phyloP scores from a whole-genome alignment of 92 coral and sea anemone species.

The Palythoa grandiflora region DNA sequence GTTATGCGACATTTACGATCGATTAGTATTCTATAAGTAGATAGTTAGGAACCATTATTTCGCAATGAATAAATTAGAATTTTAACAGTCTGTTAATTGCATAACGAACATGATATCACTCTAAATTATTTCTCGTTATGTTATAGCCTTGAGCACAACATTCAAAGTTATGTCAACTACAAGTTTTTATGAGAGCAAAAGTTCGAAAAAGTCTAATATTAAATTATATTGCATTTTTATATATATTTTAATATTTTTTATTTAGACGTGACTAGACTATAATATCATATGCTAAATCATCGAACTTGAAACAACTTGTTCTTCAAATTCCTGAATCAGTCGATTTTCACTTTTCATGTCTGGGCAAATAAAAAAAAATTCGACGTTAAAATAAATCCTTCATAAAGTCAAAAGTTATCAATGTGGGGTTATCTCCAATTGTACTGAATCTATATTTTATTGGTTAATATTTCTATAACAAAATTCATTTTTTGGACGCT shows the following conservation, averaged over 20 bases:
- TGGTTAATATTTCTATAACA: background rate
- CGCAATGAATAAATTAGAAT: background rate
- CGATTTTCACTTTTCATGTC: background rate
- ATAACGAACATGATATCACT: too few species aligned
- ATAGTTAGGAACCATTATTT: background rate
- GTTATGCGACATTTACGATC: background rate
- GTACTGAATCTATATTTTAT: background rate
- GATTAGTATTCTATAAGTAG: background rate
- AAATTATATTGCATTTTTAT: background rate
- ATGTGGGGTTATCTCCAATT: background rate
- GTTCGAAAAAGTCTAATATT: background rate
- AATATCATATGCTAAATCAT: background rate
- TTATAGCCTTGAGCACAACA: too few species aligned
- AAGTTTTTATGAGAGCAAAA: background rate
- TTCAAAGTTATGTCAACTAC: background rate
- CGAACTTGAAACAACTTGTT: background rate
- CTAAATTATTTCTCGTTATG: too few species aligned
- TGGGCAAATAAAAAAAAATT: background rate
- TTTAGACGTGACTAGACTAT: background rate
- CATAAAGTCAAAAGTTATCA: background rate
- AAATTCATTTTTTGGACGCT: background rate
- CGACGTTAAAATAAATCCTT: background rate
- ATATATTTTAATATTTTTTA: background rate
- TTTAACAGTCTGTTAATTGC: background rate
- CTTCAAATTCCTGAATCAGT: conserved; percentile 12